These are phyloP conservation scores for Leptinotarsa juncta DNA, from an alignment of 2,888 invertebrate genomes.

Conservation along the genomic window DNA sequence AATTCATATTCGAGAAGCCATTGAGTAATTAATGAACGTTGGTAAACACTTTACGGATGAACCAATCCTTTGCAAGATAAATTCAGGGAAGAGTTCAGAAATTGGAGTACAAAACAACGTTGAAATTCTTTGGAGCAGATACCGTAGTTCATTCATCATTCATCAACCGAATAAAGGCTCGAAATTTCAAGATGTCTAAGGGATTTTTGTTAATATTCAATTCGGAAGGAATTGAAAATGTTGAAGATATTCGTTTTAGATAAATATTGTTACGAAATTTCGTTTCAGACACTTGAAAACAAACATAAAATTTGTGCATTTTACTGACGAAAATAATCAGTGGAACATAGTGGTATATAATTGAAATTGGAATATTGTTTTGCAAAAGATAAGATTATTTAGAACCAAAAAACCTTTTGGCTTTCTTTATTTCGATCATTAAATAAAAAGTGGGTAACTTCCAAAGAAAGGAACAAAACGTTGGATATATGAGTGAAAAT, in stretches of 20 bases:
- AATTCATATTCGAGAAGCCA: neutral
- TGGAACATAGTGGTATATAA: no score
- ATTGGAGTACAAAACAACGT: conserved; percentile 3
- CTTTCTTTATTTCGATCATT: no score
- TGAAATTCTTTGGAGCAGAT: conserved; percentile 7
- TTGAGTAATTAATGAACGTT: conserved; percentile 10
- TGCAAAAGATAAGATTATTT: no score
- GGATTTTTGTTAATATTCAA: neutral
- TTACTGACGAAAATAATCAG: no score
- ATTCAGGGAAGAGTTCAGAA: neutral
- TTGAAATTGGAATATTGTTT: no score
- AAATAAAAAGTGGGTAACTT: no score
- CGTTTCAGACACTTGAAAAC: neutral
- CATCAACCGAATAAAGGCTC: neutral
- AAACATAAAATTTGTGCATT: no score
- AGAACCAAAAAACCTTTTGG: no score
- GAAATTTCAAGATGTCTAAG: neutral
- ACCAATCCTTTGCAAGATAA: conserved; percentile 7
- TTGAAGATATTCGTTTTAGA: neutral
- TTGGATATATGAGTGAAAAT: no score
- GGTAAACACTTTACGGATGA: conserved; percentile 20
- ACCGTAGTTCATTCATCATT: conserved; percentile 14
- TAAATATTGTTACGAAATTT: neutral
- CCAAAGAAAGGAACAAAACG: no score
- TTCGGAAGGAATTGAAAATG: neutral